Base-by-base conservation (phyloP, 1,140 invertebrate species). In the Trichomalopsis sarcophagae region DNA sequence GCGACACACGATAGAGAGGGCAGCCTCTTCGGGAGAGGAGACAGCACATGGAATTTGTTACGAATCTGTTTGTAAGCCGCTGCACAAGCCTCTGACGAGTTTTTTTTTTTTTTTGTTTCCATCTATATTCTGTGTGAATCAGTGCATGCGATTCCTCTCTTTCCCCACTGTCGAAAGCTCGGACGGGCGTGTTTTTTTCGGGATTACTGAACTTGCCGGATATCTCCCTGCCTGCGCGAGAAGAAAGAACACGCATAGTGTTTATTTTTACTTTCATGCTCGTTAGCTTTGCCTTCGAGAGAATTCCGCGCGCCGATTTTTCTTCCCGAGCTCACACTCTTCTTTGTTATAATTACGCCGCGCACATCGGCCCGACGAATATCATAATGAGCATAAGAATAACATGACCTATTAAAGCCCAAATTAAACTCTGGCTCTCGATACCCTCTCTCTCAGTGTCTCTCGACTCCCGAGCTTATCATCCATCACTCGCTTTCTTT, bases 221-320 rank as follows among this genome's bases (percentile, higher is more conserved):
- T 73, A n/a, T 81, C 55, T 21, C 55, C 55, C 17, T 14, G 55
- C 21, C 27, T 27, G 55, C 17, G 21, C 1, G n/a, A 80, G 86
- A 71, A 62, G 83, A 82, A 82, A 81, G 55, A 71, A 62, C 10
- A 44, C 40, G 5, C 5, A 62, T 47, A 33, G 78, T n/a, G 81
- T 84, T 87, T 84, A 87, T 87, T 87, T 87, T 87, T 82, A 81
- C 80, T 68, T 82, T 84, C 62, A 21, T 27, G 21, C 27, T 80
- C 55, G 47, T 55, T 82, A 82, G 73, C 36, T 82, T 82, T 82
- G 36, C 62, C 69, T 76, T 81, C 44, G 21, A 76, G 27, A 82
- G 17, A 14, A 74, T 40, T 13, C 40, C 36, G 4, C 36, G 4
- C 33, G 33, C 2, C 50, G 30, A 11, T 44, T 74, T 74, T 44